These are phyloP conservation scores for Dendropsophus ebraccatus DNA, from an alignment of 2,113 vertebrate genomes.

Conservation along the genomic window DNA sequence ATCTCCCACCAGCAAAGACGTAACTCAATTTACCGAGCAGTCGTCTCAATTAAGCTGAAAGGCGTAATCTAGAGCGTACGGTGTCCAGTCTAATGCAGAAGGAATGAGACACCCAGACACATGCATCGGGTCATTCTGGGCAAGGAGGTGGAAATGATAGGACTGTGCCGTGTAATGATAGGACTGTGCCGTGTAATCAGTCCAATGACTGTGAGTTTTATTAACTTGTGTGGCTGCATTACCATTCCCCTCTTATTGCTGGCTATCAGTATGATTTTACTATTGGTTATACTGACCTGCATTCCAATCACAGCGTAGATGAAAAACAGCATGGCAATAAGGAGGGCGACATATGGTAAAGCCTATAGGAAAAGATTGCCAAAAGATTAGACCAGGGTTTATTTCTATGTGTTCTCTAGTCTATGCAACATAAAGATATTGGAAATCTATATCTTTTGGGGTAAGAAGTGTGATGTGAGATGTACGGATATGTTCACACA, in stretches of 20 bases:
- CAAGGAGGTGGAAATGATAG: neutral
- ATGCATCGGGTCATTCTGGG: neutral
- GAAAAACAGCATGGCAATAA: conserved; percentile 99
- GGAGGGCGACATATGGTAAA: conserved; percentile 93
- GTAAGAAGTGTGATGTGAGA: no score
- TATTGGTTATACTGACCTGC: conserved; percentile 82
- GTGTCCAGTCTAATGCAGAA: neutral
- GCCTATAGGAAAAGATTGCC: conserved; percentile 74
- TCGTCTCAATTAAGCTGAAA: neutral
- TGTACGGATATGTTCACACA: no score
- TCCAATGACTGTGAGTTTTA: neutral
- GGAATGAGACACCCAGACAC: conserved; percentile 2
- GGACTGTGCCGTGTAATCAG: no score
- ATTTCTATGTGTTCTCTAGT: neutral
- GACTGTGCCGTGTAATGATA: neutral
- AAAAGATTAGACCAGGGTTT: neutral
- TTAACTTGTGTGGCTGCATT: neutral
- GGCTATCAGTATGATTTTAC: neutral
- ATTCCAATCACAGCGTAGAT: conserved; percentile 99
- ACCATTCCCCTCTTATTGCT: neutral
- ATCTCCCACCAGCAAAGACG: neutral
- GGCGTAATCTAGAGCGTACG: neutral
- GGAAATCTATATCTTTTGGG: no score
- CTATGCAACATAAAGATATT: neutral
- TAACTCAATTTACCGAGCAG: conserved; percentile 13